These are phyloP conservation scores for Pseudomyrmex pallidus DNA, from an alignment of 1,140 invertebrate genomes.

Conservation along the genomic window DNA sequence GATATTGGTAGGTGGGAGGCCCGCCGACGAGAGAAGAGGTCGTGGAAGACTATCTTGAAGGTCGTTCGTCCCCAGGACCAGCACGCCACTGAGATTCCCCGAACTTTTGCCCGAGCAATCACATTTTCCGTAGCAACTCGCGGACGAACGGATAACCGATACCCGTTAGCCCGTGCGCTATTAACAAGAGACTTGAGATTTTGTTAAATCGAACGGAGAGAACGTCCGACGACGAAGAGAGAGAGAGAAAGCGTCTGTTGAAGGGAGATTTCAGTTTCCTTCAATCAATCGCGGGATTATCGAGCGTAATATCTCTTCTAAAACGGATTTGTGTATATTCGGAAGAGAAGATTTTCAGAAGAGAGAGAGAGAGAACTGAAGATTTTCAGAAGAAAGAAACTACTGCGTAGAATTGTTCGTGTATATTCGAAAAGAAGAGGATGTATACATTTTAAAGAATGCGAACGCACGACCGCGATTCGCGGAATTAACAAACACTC, in stretches of 20 bases:
- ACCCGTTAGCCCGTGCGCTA: slow-evolving; percentile 14
- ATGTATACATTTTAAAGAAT: too few species aligned
- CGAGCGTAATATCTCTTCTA: too few species aligned
- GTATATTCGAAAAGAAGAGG: background rate
- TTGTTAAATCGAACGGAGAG: slow-evolving; percentile 18
- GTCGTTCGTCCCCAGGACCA: slow-evolving; percentile 39
- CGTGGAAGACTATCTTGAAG: slow-evolving; percentile 65
- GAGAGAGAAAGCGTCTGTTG: background rate
- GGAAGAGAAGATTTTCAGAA: too few species aligned
- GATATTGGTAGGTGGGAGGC: slow-evolving; percentile 79
- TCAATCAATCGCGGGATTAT: too few species aligned
- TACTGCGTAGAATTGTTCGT: background rate
- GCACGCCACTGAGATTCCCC: slow-evolving; percentile 39
- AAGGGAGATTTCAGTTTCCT: too few species aligned
- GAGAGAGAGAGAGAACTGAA: too few species aligned
- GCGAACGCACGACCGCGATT: too few species aligned
- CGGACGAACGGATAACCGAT: slow-evolving; percentile 59
- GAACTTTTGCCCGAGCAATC: slow-evolving; percentile 63
- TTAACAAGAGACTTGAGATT: slow-evolving; percentile 54
- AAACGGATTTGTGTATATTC: too few species aligned
- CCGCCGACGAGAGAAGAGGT: slow-evolving; percentile 63
- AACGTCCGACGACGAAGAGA: background rate
- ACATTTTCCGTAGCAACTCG: slow-evolving; percentile 34
- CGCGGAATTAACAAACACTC: too few species aligned
- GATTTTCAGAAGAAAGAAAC: too few species aligned